Conservation (phyloP, 2,888 invertebrate species). For the Phalangium opilio region DNA sequence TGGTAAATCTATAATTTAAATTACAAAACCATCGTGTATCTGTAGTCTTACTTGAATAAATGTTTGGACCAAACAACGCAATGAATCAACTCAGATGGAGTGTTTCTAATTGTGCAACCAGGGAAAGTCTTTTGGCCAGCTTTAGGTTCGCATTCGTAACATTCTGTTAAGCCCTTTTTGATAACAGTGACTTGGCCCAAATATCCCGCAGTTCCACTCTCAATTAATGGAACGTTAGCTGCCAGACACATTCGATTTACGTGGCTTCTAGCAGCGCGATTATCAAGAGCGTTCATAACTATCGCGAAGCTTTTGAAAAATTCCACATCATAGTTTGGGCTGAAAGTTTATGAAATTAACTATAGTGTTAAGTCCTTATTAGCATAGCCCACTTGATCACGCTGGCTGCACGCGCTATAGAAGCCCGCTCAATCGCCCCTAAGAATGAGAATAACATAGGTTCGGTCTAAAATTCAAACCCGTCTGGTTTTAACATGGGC, state of each 20-base stretch:
- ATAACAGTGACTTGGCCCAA: conserved; percentile 59
- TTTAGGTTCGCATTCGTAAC: conserved; percentile 92
- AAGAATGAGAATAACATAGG: too few species aligned
- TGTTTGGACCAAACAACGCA: conserved; percentile 99
- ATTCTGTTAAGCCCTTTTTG: conserved; percentile 51
- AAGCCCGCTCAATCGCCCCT: too few species aligned
- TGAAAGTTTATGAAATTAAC: conserved; percentile 37
- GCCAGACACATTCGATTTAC: conserved; percentile 98
- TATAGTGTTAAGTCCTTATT: conserved; percentile 5
- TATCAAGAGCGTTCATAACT: conserved; percentile 94
- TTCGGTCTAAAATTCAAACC: too few species aligned
- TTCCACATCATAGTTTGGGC: conserved; percentile 69
- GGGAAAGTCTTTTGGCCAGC: conserved; percentile 83
- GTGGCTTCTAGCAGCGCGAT: conserved; percentile 88
- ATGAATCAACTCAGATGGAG: conserved; percentile 96
- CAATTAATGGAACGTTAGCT: conserved; percentile 80
- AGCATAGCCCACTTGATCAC: too few species aligned
- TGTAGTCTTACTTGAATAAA: conserved; percentile 89
- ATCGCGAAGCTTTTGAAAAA: conserved; percentile 83
- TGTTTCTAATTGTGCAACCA: conserved; percentile 96
- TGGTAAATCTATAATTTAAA: too few species aligned
- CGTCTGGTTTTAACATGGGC: too few species aligned
- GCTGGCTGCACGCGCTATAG: too few species aligned
- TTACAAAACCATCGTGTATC: too few species aligned
- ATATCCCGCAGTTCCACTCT: conserved; percentile 95